Evolutionary conservation across 92 coral and sea anemone genomes (phyloP).

Genomic region (Chrysogorgia sp.): DNA sequence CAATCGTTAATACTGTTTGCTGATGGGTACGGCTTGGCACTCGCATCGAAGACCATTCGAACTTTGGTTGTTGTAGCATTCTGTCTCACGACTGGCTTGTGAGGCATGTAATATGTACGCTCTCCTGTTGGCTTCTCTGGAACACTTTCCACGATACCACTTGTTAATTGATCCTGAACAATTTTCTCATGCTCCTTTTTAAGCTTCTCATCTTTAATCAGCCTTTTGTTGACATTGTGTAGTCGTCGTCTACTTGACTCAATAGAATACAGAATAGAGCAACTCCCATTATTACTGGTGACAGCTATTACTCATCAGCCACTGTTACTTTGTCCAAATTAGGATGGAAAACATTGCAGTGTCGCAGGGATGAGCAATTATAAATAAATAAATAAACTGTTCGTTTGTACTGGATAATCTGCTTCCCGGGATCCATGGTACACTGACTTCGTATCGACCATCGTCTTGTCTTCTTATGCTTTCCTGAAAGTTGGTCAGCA

Average conservation of each 20-base stretch:
- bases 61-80: slow-evolving; percentile 61
- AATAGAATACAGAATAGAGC: no score
- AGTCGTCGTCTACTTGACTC: slow-evolving; percentile 21
- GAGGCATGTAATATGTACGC: slow-evolving; percentile 57
- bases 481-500: slow-evolving; percentile 50
- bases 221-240: slow-evolving; percentile 37
- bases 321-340: no score
- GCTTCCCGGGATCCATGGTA: no score
- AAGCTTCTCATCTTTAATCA: no score
- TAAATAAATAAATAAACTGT: no score
- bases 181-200: slow-evolving; percentile 50
- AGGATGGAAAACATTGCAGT: no score
- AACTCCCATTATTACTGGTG: no score
- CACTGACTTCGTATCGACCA: slow-evolving; percentile 42
- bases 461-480: slow-evolving; percentile 12
- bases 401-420: not conserved
- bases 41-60: slow-evolving; percentile 65
- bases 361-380: no score
- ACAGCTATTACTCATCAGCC: no score
- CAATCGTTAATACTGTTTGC: slow-evolving; percentile 64
- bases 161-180: slow-evolving; percentile 40
- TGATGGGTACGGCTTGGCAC: slow-evolving; percentile 63
- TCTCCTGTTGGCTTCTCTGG: slow-evolving; percentile 48
- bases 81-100: slow-evolving; percentile 67
- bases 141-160: slow-evolving; percentile 48